phyloP scores from a whole-genome alignment of 2,113 vertebrate genomes.

The Pseudopodoces humilis region DNA sequence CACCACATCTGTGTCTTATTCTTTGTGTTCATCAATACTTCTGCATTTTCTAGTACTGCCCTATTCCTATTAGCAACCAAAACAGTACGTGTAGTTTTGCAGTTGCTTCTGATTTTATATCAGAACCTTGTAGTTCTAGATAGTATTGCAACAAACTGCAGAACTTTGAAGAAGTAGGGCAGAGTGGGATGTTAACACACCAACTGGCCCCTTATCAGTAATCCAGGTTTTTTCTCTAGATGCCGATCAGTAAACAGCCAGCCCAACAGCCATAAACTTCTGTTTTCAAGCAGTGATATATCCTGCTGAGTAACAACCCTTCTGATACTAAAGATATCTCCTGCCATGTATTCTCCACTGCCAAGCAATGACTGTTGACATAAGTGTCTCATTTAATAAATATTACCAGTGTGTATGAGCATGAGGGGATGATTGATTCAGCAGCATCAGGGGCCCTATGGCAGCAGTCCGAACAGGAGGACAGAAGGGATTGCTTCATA shows the following conservation, averaged over 20 bases:
- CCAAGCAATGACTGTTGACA: slow-evolving; percentile 37
- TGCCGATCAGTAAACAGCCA: not conserved
- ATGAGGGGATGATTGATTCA: slow-evolving; percentile 34
- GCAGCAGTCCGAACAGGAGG: slow-evolving; percentile 18
- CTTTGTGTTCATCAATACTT: not conserved
- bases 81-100: not conserved
- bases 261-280: not conserved
- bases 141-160: not conserved
- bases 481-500: not conserved
- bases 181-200: not conserved
- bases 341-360: not conserved
- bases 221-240: not conserved
- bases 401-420: not conserved
- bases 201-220: not conserved
- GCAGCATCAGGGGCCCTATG: not conserved
- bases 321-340: slow-evolving; percentile 21
- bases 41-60: not conserved
- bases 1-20: not conserved
- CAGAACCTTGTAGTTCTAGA: not conserved
- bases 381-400: slow-evolving; percentile 41
- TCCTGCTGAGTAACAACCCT: slow-evolving; percentile 32
- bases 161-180: not conserved
- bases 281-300: not conserved
- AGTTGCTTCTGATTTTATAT: slow-evolving; percentile 2
- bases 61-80: not conserved